Evolutionary conservation across 2,797 vertebrate genomes (phyloP).

Genomic region (Bryconaethiops microstoma): DNA sequence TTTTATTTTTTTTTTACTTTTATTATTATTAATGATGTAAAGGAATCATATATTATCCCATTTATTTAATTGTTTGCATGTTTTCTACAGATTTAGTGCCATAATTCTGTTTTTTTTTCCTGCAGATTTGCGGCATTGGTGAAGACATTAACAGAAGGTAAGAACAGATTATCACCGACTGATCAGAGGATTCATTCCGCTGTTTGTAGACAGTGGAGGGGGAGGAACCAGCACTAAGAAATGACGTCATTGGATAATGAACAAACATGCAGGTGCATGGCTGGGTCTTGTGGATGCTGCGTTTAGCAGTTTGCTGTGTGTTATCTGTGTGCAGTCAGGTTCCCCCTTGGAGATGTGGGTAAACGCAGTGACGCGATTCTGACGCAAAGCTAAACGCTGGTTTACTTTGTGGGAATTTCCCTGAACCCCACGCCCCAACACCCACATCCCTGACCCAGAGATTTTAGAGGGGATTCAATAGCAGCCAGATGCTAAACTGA

Average conservation of each 20-base stretch:
- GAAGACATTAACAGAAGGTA: too few relatives aligned
- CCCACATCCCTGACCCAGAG: background rate
- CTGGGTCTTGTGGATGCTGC: slow-evolving; percentile 2
- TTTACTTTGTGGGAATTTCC: slow-evolving; percentile 21
- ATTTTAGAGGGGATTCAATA: background rate
- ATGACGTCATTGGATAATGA: slow-evolving; percentile 41
- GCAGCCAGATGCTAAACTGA: background rate
- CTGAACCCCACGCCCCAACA: too few relatives aligned
- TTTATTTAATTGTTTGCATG: too few relatives aligned
- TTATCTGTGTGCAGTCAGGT: slow-evolving; percentile 79
- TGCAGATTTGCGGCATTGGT: too few relatives aligned
- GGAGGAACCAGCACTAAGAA: background rate
- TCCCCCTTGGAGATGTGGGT: slow-evolving; percentile 61
- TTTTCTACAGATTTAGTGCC: too few relatives aligned
- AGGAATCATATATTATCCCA: too few relatives aligned
- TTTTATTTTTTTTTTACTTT: too few relatives aligned
- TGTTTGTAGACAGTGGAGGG: background rate
- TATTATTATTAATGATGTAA: too few relatives aligned
- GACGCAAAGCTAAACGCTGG: slow-evolving; percentile 70
- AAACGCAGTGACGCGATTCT: slow-evolving; percentile 69
- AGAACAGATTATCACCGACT: background rate
- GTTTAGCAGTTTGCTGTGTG: slow-evolving; percentile 56
- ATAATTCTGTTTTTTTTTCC: too few relatives aligned
- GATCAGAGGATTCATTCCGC: background rate
- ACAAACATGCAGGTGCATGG: slow-evolving; percentile 3